A percentile compares a stretch with the other conserved stretches of the same genome.
Evolutionary conservation across 2,797 vertebrate species (phyloP).

Genomic region (Sebastolobus alascanus): DNA sequence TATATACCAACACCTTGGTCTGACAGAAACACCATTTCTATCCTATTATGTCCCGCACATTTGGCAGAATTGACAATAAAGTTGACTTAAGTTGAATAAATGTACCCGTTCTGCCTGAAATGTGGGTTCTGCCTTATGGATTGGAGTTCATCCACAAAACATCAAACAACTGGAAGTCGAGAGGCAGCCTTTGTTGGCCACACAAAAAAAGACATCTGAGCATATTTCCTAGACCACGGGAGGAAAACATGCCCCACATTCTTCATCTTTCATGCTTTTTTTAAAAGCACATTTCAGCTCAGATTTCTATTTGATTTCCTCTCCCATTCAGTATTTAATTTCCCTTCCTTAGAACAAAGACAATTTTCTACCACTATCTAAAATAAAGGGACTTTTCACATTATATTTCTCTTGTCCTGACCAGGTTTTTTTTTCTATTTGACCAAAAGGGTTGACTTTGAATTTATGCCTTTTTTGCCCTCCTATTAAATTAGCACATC

Average conservation of each 20-base stretch:
- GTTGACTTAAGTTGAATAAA: constrained; percentile 17
- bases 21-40: neutral
- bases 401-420: neutral
- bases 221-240: constrained; percentile 45
- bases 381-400: neutral
- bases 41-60: neutral
- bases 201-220: constrained; percentile 50
- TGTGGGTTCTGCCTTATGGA: constrained; percentile 14
- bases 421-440: neutral
- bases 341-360: neutral
- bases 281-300: constrained; percentile 19
- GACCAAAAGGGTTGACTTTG: neutral
- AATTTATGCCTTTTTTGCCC: neutral
- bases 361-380: neutral
- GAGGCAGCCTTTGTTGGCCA: constrained; percentile 46
- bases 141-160: constrained; percentile 61
- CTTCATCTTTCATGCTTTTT: constrained; percentile 9
- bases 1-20: neutral
- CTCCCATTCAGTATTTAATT: constrained; percentile 19
- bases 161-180: constrained; percentile 59
- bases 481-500: neutral
- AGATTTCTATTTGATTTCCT: constrained; percentile 40
- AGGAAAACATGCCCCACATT: constrained; percentile 66
- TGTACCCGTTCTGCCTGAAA: neutral
- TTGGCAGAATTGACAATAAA: neutral